These are phyloP conservation scores for Muscicapa striata DNA, from an alignment of 2,797 vertebrate species.

Conservation along the genomic window DNA sequence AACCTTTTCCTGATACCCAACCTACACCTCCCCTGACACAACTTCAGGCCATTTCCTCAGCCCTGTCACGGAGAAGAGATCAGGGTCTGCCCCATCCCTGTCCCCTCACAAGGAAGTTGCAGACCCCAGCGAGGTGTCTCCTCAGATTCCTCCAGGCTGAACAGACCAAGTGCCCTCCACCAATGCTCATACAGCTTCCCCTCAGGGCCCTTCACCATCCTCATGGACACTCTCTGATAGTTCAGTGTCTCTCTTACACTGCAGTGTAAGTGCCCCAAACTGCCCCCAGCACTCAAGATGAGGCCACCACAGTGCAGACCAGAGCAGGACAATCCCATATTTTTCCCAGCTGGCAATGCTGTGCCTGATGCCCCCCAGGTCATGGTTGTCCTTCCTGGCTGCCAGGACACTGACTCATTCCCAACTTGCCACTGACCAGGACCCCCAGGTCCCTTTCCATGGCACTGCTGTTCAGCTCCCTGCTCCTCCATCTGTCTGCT, in stretches of 20 bases:
- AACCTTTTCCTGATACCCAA: neutral
- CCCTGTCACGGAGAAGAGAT: no score
- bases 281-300: fast-evolving
- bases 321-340: neutral
- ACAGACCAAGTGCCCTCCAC: neutral
- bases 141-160: neutral
- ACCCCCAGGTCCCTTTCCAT: neutral
- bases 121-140: neutral
- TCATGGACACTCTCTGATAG: neutral
- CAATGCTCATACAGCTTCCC: neutral
- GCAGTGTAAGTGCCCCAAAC: neutral
- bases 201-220: neutral
- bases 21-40: neutral
- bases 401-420: neutral
- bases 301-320: neutral
- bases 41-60: neutral
- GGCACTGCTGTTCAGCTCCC: neutral
- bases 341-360: neutral
- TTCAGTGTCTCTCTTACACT: neutral
- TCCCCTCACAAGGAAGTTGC: neutral
- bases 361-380: neutral
- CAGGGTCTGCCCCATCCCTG: neutral
- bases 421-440: neutral
- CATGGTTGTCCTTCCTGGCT: neutral
- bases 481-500: neutral